Conservation (phyloP, 2,888 invertebrate species). For the Napeogenes sylphis region DNA sequence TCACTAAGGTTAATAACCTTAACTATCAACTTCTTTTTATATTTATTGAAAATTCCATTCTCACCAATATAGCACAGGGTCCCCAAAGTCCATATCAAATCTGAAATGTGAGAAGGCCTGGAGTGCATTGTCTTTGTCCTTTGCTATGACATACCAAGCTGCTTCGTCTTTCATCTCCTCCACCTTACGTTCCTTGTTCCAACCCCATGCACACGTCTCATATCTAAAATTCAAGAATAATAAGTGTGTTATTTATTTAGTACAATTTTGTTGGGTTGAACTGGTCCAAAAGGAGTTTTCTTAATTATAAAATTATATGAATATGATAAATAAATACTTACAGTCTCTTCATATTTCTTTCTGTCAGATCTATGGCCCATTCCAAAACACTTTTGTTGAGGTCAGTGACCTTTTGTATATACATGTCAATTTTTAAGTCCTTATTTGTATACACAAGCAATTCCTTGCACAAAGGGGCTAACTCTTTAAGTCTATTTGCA, state of each 20-base stretch:
- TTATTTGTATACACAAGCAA: constrained; percentile 80
- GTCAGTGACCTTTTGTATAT: constrained; percentile 76
- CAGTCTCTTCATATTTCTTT: constrained; percentile 87
- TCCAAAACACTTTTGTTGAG: constrained; percentile 77
- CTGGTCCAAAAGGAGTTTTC: neutral
- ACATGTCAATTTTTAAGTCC: constrained; percentile 78
- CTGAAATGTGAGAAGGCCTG: constrained; percentile 89
- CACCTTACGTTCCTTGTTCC: constrained; percentile 84
- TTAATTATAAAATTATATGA: neutral
- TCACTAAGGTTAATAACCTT: too few relatives aligned
- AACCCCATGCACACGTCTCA: constrained; percentile 88
- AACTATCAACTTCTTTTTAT: too few relatives aligned
- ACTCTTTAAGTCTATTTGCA: constrained; percentile 79
- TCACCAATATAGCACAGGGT: constrained; percentile 88
- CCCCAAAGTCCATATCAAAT: constrained; percentile 88
- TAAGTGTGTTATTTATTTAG: too few relatives aligned
- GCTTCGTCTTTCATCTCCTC: constrained; percentile 85
- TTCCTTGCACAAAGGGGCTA: constrained; percentile 78
- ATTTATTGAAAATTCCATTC: constrained; percentile 19
- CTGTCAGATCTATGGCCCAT: constrained; percentile 86
- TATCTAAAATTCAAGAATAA: constrained; percentile 61
- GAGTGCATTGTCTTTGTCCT: constrained; percentile 64
- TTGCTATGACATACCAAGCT: constrained; percentile 85
- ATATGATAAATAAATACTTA: constrained; percentile 59
- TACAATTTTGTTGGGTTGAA: too few relatives aligned